Evolutionary conservation across 2,113 vertebrate species (phyloP), one percentile per base, ranked within the genome.

Genomic region (Sardina pilchardus): DNA sequence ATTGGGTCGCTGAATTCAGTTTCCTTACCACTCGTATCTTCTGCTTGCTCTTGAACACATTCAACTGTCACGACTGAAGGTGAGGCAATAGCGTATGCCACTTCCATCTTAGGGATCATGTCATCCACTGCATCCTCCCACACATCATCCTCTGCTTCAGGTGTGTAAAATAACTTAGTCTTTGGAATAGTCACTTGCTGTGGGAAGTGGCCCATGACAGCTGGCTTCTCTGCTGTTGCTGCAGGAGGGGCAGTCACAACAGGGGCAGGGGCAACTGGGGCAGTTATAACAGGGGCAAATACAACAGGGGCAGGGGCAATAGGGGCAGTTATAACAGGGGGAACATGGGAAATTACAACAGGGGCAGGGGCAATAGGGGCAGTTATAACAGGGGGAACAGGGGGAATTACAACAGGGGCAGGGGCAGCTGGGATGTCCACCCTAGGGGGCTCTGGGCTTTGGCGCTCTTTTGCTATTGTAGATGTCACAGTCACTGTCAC

Each of bases 71-170:
- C 3, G 9, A 36, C 14, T 34, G 67, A 30, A 34, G 30, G 26
- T 5, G 26, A 36, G 71, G 26, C 71, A 78, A 78, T 16, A 36
- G 71, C 2, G 3, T 12, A 7, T 78, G 9, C 63, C 63, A 67
- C 44, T 56, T 83, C 85, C 50, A 78, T 84, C 56, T 85, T 85
- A 63, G 19, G 63, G 19, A 50, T 30, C 3, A 94, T 83, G 34
- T 90, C 82, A 84, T 94, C 94, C 87, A 92, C 88, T 0, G 93
- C 94, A 81, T 95, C 93, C 89, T 93, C 86, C 94, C 94, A 94
- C 44, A 93, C 89, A 1, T 95, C 93, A 50, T 92, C 90, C 8
- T 94, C 91, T 82, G 24, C 26, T 50, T 82, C 63, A 78, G 80
- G 8, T 82, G 45, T 82, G 14, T 67, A 7, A 45, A 12, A n/a